Evolutionary conservation across 2,888 invertebrate species (phyloP), one percentile per base, ranked within the genome.

Genomic region (Lochmaea capreae): DNA sequence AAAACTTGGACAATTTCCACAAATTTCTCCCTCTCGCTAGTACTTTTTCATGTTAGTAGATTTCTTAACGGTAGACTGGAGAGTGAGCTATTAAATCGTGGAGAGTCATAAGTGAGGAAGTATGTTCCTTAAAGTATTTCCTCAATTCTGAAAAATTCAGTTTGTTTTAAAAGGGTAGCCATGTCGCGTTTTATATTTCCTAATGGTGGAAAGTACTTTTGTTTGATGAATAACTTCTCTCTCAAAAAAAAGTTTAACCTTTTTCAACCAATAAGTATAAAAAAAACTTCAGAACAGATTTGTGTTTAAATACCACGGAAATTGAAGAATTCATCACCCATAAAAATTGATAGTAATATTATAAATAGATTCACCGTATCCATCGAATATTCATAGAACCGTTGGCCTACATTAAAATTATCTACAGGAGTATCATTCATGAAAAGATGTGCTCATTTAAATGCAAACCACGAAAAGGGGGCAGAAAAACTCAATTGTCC

Each of bases 341-440:
- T 8, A 8, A 39, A 39, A 39, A 9, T 39, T 39, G 33, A 39
- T 39, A 39, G 1, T 39, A 9, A 8, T 39, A 33, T 33, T 22
- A 8, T 39, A 8, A 39, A 39, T 39, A 39, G 8, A 39, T 39
- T 39, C 33, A 39, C 33, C 33, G 33, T 9, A 39, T 39, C 9
- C 33, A 39, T 39, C 1, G 5, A 39, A 39, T 39, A 39, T 39
- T 39, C 33, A 39, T 9, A 39, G 33, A 39, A 39, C 8, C 33
- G 33, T 39, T 39, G 33, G 9, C 33, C 33, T 39, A 39, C 33
- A 39, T 46, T 3, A 46, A 46, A 46, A 12, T 80, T 79, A 80
- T 82, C 80, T 79, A 79, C 82, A 83, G 83, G 81, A 82, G 82
- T 80, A 80, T 79, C 78, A 54, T 75, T 77, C 72, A 78, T 77